Base-by-base conservation (phyloP, 2,888 invertebrate species). In the Ypsolopha sequella region DNA sequence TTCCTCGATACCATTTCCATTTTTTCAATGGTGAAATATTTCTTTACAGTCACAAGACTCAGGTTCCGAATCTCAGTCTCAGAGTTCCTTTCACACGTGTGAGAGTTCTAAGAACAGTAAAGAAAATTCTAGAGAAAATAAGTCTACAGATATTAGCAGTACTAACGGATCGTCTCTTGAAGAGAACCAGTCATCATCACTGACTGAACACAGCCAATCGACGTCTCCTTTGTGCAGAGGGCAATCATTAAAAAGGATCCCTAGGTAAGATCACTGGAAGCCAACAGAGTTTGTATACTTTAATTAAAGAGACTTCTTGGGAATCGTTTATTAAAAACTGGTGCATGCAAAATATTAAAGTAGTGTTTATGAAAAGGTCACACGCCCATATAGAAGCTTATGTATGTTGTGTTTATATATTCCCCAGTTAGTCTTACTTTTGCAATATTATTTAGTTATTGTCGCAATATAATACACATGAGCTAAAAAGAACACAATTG, bases 171-270 rank as follows among this genome's bases (percentile, higher is more conserved):
- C 78, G 0, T 76, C 84, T 6, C 57, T 78, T 36, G 79, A 73
- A 11, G 88, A 89, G 57, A 88, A 88, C 34, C 80, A 88, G 45
- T 60, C 70, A 3, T 57, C 74, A 10, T 72, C 73, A 24, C 68
- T 62, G 53, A 76, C 68, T 14, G 85, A 89, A 59, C 84, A 85
- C 57, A 88, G 89, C 59, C 82, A 89, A 50, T 89, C 89, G 6
- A 87, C 88, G 56, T 90, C 81, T 58, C 90, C 81, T 62, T 72
- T 88, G 6, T 89, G 89, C 61, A 87, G 90, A 71, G 77, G 82
- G 24, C 80, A 82, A 51, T 77, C 86, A 33, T 65, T 86, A 50
- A 86, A 85, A 56, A 76, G 84, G 58, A 84, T 86, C 70, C 86
- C 86, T 2, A 86, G 85, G 85, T 50, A 13, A 36, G 4, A 46